Conservation (phyloP, 2,113 vertebrate genomes). For the Vidua macroura region DNA sequence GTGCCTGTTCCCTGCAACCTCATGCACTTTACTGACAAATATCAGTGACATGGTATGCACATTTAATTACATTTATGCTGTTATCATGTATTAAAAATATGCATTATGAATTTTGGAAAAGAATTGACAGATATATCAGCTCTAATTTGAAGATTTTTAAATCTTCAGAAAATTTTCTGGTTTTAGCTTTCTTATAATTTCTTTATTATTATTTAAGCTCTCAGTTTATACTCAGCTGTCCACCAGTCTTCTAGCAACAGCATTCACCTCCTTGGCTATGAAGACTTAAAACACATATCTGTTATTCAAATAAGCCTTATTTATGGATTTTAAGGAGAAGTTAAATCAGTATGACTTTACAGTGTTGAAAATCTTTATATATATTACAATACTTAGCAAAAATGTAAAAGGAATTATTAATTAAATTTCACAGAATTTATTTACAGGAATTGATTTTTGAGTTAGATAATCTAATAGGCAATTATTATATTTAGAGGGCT, state of each 20-base stretch:
- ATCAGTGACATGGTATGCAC: not conserved
- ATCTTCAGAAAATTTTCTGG: not conserved
- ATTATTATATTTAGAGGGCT: not conserved
- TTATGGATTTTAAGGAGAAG: not conserved
- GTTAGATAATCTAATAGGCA: not conserved
- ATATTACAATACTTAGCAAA: not conserved
- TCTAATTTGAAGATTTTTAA: not conserved
- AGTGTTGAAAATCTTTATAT: not conserved
- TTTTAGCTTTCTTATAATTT: not conserved
- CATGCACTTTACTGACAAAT: not conserved
- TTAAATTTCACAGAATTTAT: not conserved
- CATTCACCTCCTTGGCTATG: not conserved
- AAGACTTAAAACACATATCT: not conserved
- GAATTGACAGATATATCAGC: not conserved
- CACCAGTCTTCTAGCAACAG: not conserved
- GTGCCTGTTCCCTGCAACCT: not conserved
- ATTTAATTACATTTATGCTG: not conserved
- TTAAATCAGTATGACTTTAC: not conserved
- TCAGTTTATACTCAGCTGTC: not conserved
- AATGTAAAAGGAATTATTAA: not conserved
- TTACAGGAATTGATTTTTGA: not conserved
- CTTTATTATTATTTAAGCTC: not conserved
- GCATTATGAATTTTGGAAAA: not conserved
- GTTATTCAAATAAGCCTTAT: not conserved
- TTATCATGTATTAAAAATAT: not conserved